Conservation (phyloP, 2,888 invertebrate species). For the Drosophila nigricruria region DNA sequence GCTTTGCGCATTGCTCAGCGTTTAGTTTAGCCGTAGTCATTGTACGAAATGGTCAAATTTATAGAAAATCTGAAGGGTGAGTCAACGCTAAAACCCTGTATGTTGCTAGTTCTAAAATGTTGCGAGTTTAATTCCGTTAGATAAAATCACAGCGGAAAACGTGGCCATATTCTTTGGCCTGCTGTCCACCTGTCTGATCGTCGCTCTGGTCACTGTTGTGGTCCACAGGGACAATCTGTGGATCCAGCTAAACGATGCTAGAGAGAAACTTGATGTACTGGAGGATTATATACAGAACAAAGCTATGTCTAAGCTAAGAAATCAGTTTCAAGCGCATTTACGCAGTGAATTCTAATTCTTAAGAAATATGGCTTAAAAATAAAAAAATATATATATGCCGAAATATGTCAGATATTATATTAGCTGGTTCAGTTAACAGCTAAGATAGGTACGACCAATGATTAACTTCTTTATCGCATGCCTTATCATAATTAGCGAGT, state of each 20-base stretch:
- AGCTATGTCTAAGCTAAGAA: background rate
- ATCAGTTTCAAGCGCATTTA: slow-evolving; percentile 5
- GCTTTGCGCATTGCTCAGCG: slow-evolving; percentile 2
- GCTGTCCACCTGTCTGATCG: slow-evolving; percentile 60
- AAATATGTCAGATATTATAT: background rate
- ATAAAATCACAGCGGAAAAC: slow-evolving; percentile 57
- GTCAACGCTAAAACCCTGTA: background rate
- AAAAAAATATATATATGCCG: background rate
- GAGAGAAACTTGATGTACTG: slow-evolving; percentile 67
- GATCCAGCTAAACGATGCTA: slow-evolving; percentile 64
- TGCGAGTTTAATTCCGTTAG: slow-evolving; percentile 36
- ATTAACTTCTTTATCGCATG: slow-evolving; percentile 10
- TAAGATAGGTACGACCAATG: background rate
- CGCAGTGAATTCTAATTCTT: background rate
- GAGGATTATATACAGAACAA: slow-evolving; percentile 63
- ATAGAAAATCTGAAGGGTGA: slow-evolving; percentile 55
- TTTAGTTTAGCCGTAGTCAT: slow-evolving; percentile 37
- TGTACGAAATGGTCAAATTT: slow-evolving; percentile 45
- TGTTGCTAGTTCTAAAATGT: background rate
- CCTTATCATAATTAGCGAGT: slow-evolving; percentile 26
- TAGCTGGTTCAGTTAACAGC: background rate
- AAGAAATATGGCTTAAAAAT: background rate
- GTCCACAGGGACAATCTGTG: slow-evolving; percentile 65
- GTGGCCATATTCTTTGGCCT: slow-evolving; percentile 76
- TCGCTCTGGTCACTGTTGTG: slow-evolving; percentile 69